Conservation (phyloP, 2,888 invertebrate species). For the Anarsia innoxiella region DNA sequence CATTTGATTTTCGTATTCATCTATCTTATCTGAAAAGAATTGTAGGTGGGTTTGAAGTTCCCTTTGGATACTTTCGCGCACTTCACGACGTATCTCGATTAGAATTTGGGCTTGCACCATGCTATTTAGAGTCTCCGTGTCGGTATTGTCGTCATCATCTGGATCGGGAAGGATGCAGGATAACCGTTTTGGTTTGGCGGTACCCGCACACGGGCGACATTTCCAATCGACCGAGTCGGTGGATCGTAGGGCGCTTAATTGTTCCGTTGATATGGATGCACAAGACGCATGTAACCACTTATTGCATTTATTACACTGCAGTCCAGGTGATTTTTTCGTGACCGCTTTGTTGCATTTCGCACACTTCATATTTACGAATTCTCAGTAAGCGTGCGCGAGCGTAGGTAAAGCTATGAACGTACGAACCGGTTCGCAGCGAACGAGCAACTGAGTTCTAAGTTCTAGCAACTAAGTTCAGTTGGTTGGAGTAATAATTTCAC, state of each 20-base stretch:
- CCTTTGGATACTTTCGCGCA: background rate
- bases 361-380: constrained; percentile 9
- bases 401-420: no score
- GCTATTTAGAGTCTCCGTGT: background rate
- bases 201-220: constrained; percentile 6
- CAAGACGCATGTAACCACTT: constrained; percentile 14
- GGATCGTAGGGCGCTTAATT: constrained; percentile 7
- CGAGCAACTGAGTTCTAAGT: no score
- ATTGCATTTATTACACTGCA: constrained; percentile 14
- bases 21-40: constrained; percentile 8
- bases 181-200: constrained; percentile 3
- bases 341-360: constrained; percentile 9
- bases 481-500: no score
- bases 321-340: constrained; percentile 12
- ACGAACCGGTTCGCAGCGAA: no score
- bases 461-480: no score
- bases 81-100: background rate
- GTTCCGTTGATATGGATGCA: constrained; percentile 8
- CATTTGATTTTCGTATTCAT: constrained; percentile 11
- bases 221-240: constrained; percentile 15
- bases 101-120: constrained; percentile 1
- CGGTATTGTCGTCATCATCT: constrained; percentile 2
- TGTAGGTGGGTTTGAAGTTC: constrained; percentile 3
- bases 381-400: background rate
- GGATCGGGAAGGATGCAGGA: constrained; percentile 9